phyloP scores from a whole-genome alignment of 2,797 vertebrate species.

The Phalloptychus januarius region DNA sequence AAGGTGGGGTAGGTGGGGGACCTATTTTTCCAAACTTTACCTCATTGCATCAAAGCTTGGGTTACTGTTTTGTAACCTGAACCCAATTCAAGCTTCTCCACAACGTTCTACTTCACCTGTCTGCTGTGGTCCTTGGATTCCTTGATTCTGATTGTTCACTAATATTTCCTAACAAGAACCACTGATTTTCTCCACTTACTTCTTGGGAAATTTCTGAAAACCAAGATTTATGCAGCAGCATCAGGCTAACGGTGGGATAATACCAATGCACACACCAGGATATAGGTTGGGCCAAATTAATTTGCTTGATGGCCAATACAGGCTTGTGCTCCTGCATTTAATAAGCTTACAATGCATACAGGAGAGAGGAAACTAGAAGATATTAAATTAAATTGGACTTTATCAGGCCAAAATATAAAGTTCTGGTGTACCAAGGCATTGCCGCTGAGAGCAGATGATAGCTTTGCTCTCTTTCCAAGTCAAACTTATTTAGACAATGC shows the following conservation, averaged over 20 bases:
- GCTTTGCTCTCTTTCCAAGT: slow-evolving; percentile 46
- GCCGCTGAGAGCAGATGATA: slow-evolving; percentile 16
- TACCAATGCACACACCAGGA: background rate
- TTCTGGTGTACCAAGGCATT: background rate
- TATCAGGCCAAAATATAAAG: background rate
- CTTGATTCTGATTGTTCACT: background rate
- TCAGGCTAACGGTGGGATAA: background rate
- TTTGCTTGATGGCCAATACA: too few relatives aligned
- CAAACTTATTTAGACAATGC: slow-evolving; percentile 66
- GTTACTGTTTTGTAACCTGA: background rate
- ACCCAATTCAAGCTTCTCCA: background rate
- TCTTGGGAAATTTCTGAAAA: background rate
- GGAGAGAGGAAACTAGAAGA: too few relatives aligned
- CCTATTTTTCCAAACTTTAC: background rate
- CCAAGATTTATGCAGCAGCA: background rate
- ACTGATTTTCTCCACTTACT: background rate
- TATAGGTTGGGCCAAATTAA: too few relatives aligned
- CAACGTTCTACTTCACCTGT: background rate
- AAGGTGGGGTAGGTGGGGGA: background rate
- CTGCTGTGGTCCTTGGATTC: background rate
- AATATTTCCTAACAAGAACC: background rate
- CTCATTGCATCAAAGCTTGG: background rate
- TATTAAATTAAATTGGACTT: too few relatives aligned
- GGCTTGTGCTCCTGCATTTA: too few relatives aligned
- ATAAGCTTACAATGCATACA: too few relatives aligned